Evolutionary conservation across 2,113 vertebrate genomes (phyloP).

Genomic region (Melanerpes aurifrons): DNA sequence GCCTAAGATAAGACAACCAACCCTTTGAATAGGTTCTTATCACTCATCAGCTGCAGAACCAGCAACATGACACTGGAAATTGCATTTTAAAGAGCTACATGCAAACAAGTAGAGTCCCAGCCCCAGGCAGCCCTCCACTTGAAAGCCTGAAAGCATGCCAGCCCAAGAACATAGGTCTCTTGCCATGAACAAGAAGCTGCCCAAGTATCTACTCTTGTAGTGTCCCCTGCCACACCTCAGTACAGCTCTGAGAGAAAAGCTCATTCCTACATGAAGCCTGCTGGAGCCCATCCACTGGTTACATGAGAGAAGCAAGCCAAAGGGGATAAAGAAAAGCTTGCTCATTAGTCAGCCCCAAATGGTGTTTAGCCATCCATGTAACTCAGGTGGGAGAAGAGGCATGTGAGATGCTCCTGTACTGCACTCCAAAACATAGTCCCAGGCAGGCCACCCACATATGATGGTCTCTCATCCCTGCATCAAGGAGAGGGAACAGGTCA

Average conservation of each 20-base stretch:
- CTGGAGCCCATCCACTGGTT: neutral
- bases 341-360: neutral
- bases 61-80: neutral
- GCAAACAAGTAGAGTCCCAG: neutral
- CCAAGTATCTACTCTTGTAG: neutral
- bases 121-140: neutral
- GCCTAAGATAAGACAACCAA: neutral
- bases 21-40: neutral
- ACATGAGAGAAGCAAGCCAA: neutral
- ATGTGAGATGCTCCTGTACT: neutral
- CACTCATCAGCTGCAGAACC: slow-evolving; percentile 5
- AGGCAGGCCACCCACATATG: neutral
- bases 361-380: neutral
- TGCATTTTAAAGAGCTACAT: slow-evolving; percentile 2
- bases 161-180: neutral
- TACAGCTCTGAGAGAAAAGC: neutral
- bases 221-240: neutral
- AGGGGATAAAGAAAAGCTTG: neutral
- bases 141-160: neutral
- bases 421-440: neutral
- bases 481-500: neutral
- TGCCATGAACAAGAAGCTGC: neutral
- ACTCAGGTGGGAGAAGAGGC: neutral
- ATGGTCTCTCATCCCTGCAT: neutral
- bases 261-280: neutral